Conservation (phyloP, 2,797 vertebrate genomes). For the Martes flavigula region DNA sequence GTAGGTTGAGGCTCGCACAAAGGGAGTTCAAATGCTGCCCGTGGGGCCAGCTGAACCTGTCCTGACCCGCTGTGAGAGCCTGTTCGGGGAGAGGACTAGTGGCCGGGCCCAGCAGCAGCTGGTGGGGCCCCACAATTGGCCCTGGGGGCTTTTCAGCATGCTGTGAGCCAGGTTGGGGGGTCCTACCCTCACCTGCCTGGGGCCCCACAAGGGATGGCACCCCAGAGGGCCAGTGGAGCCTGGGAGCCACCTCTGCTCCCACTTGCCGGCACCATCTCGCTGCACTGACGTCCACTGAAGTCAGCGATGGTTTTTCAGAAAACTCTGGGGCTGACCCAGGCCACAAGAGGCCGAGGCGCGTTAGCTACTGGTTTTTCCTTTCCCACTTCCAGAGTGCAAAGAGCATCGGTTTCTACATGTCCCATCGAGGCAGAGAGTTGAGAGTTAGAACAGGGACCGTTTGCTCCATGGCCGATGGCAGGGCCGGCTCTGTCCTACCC, state of each 20-base stretch:
- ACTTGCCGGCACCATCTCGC: rapidly evolving
- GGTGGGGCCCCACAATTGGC: background rate
- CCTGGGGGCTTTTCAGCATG: background rate
- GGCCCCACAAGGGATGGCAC: rapidly evolving
- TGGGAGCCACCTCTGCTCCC: rapidly evolving
- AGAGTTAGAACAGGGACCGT: rapidly evolving
- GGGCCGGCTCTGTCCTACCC: rapidly evolving
- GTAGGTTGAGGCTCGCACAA: too few species aligned
- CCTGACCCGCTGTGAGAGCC: background rate
- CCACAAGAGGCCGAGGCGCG: background rate
- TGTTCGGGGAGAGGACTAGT: rapidly evolving
- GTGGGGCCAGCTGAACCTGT: rapidly evolving
- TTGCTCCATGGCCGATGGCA: rapidly evolving
- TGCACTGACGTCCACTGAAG: rapidly evolving
- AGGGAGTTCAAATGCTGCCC: background rate
- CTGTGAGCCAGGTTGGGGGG: background rate
- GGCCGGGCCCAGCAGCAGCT: rapidly evolving
- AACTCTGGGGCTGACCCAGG: background rate
- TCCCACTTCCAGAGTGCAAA: background rate
- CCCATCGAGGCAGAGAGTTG: rapidly evolving
- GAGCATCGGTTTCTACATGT: rapidly evolving
- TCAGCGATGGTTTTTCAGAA: background rate
- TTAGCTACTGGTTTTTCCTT: background rate
- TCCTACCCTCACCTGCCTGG: background rate
- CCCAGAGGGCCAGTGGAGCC: rapidly evolving